Evolutionary conservation across 2,113 vertebrate species (phyloP), one percentile per base, ranked within the genome.

Genomic region (Cervus canadensis): DNA sequence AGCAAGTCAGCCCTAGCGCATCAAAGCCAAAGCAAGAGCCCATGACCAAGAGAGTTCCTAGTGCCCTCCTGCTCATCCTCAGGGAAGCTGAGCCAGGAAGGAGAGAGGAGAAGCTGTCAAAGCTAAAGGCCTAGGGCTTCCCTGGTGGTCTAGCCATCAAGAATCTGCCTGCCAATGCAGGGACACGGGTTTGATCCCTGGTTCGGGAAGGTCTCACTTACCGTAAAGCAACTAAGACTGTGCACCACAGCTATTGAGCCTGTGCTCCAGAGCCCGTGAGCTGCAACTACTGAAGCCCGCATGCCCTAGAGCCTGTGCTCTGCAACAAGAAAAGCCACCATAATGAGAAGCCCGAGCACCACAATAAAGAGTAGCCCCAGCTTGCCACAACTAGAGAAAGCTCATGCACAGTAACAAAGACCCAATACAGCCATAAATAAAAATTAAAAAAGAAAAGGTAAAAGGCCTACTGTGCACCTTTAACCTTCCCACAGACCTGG

Each of bases 291-390:
- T 0, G 1, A 76, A 26, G 71, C 71, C 71, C 6, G 14, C 23
- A 7, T 4, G 40, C 36, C 40, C 71, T 7, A 43, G 40, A 76
- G 71, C 71, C 71, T 7, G 40, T n/a, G 71, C 40, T 76, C 40
- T 15, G 36, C 71, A 15, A 76, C 12, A 26, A 43, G 71, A 76
- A 43, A 13, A 43, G 71, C 36, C 1, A 2, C 40, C 0, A 0
- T 26, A 43, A 76, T 7, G 23, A 76, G 71, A 43, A 43, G 71
- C 71, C 71, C 23, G 13, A 43, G 21, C 1, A 62, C 60, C 1
- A 2, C 9, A 0, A 26, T 43, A 23, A 76, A 76, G 40, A 76
- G 71, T 40, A 43, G 71, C 71, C 23, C 71, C 2, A 0, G 14
- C 40, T 25, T 6, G 0, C 67, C 71, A 26, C 40, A 76, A 43